Conservation (phyloP, 2,797 vertebrate species). For the Nasua narica region DNA sequence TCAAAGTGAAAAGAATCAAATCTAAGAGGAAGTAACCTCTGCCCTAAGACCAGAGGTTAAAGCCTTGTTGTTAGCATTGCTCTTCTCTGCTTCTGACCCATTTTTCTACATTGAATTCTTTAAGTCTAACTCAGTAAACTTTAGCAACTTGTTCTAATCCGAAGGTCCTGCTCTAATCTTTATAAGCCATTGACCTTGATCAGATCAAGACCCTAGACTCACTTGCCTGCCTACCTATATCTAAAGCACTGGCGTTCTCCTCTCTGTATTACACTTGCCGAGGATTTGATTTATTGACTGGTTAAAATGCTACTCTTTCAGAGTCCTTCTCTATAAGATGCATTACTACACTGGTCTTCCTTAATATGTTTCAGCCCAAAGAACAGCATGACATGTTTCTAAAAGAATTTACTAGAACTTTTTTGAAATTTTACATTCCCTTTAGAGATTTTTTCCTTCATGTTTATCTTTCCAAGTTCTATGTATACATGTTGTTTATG, state of each 20-base stretch:
- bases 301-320: slow-evolving; percentile 37
- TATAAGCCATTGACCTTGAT: not conserved
- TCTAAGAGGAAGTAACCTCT: not conserved
- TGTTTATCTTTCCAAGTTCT: not conserved
- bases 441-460: not conserved
- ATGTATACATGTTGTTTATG: not conserved
- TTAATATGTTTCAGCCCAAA: not conserved
- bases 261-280: not conserved
- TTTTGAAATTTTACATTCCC: slow-evolving; percentile 8
- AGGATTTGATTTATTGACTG: slow-evolving; percentile 50
- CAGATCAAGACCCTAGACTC: not conserved
- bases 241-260: not conserved
- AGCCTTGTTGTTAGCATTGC: not conserved
- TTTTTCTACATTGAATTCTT: not conserved
- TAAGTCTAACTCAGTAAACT: not conserved
- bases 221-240: not conserved
- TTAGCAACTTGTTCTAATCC: not conserved
- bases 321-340: not conserved
- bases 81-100: not conserved
- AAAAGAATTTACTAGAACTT: not conserved
- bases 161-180: not conserved
- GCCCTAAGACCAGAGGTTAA: not conserved
- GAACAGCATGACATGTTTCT: not conserved
- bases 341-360: not conserved
- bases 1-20: not conserved